Base-by-base conservation (phyloP, 2,797 vertebrate species). In the Lophotriccus pileatus region DNA sequence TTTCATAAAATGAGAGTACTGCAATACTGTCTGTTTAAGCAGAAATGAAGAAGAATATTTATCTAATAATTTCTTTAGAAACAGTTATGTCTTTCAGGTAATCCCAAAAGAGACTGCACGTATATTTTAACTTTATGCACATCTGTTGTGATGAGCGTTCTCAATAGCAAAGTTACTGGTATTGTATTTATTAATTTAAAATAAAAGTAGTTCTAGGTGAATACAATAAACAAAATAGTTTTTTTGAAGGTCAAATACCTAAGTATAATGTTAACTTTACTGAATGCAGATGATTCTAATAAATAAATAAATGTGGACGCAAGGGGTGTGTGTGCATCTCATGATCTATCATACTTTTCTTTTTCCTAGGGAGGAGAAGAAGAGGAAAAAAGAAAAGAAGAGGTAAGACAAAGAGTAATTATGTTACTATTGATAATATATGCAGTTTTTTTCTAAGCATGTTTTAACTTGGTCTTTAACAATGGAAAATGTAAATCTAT, bases 371-470 rank as follows among this genome's bases (percentile, higher is more conserved):
- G 97, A 98, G 44, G 97, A 98, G 90, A 98, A 97, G 87, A 98
- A 98, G 95, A 98, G 97, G 94, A 98, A 98, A 94, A 98, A 98
- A 93, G 98, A 97, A 89, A 98, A 98, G 87, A 98, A 98, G 70
- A 95, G 96, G 98, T 98, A 97, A 97, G 96, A 77, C 7, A 58
- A 82, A 90, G 59, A 77, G 10, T 50, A 73, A 59, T 49, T 85
- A 47, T 37, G 74, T 14, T 70, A 20, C 37, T 86, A 27, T 30
- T 85, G 72, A 37, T 46, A 85, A 53, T 19, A 50, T 9, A 50
- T 7, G 56, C 63, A 49, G 5, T 7, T 58, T 84, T 84, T 82
- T 83, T 49, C 34, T 72, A 86, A 76, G 14, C 68, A 52, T 39
- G 21, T 78, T 90, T 76, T 87, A 78, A 44, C 56, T 76, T 82